Conservation (phyloP, 2,888 invertebrate species). For the Keiferia lycopersicella region DNA sequence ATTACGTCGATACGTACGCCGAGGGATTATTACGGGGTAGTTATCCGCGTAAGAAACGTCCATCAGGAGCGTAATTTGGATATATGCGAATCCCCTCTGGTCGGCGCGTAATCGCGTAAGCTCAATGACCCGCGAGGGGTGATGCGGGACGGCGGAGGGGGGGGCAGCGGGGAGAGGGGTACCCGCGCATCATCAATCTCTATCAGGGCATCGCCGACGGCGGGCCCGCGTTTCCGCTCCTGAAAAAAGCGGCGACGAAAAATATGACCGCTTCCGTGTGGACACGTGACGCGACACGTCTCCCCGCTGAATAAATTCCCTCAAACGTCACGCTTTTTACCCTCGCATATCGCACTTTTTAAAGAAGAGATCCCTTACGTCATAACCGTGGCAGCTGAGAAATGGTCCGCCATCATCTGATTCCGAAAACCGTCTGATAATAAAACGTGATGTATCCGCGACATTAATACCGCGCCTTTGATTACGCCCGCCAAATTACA, state of each 20-base stretch:
- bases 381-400: slow-evolving; percentile 31
- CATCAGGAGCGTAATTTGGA: slow-evolving; percentile 77
- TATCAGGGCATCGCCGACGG: slow-evolving; percentile 64
- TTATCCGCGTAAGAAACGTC: slow-evolving; percentile 74
- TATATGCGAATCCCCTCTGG: slow-evolving; percentile 75
- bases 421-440: slow-evolving; percentile 28
- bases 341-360: slow-evolving; percentile 18
- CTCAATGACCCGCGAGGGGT: slow-evolving; percentile 59
- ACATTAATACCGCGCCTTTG: slow-evolving; percentile 38
- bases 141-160: slow-evolving; percentile 42
- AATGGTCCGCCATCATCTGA: slow-evolving; percentile 29
- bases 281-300: slow-evolving; percentile 47
- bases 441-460: slow-evolving; percentile 32
- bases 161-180: slow-evolving; percentile 38
- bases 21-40: slow-evolving; percentile 57
- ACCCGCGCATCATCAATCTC: slow-evolving; percentile 74
- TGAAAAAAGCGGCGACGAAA: slow-evolving; percentile 64
- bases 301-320: slow-evolving; percentile 33
- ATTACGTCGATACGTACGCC: slow-evolving; percentile 34
- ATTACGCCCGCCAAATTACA: slow-evolving; percentile 48
- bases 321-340: slow-evolving; percentile 26
- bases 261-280: slow-evolving; percentile 64
- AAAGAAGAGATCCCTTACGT: slow-evolving; percentile 21
- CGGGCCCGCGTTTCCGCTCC: slow-evolving; percentile 51
- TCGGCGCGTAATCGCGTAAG: slow-evolving; percentile 67